Evolutionary conservation across 1,140 invertebrate genomes (phyloP), one percentile per base, ranked within the genome.

Genomic region (Aphis craccivora): DNA sequence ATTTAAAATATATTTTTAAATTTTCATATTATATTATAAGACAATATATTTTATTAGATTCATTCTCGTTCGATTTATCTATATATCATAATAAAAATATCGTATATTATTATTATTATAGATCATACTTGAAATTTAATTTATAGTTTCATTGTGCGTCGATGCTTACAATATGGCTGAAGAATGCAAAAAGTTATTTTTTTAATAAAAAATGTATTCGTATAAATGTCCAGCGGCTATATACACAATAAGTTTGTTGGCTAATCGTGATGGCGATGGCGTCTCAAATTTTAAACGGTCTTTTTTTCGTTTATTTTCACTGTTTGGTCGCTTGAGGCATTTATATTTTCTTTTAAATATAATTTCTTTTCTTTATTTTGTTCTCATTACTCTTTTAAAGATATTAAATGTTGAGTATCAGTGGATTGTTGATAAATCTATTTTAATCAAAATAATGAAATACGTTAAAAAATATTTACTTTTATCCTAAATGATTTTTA

Each of bases 291-390:
- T 83, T 37, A 83, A 83, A 83, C 35, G 35, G 20, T 37, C 5
- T 83, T 37, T 83, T 48, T 83, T 37, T 35, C 37, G 22, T 83
- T 35, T 40, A 22, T 40, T 23, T 37, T 37, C 22, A 8, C 81
- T 23, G 81, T 40, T 83, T 37, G 35, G 20, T 22, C 35, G 81
- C 81, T 83, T 37, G 81, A 40, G 81, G 81, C 81, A 37, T 40
- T 83, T 37, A 37, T 76, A 76, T 83, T 83, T 37, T 35, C 18
- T 81, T 81, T 40, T 83, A 83, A 83, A 83, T 83, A 83, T 83
- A 81, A 81, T 81, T 81, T 22, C 5, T 83, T 37, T 83, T 83
- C 18, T 35, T 37, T 11, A 35, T 22, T 81, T 81, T 81, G 18
- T 37, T 37, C 35, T 83, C 22, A 83, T 83, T 83, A 76, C 14